These are phyloP conservation scores for Lissonota sp. DNA, from an alignment of 2,888 invertebrate genomes.

Conservation along the genomic window DNA sequence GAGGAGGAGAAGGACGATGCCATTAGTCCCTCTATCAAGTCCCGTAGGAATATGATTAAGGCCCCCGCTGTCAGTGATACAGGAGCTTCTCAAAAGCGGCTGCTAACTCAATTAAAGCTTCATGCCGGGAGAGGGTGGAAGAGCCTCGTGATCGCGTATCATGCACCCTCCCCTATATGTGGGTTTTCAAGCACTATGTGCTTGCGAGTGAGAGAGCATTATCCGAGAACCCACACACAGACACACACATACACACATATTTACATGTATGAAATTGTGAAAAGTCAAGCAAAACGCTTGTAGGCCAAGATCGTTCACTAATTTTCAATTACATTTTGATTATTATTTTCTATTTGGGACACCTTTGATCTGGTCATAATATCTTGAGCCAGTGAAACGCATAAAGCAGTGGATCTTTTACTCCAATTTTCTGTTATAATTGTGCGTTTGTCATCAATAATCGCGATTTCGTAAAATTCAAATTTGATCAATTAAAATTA, in stretches of 20 bases:
- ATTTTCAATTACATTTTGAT: slow-evolving; percentile 82
- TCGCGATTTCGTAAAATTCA: too few species aligned
- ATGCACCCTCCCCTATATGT: slow-evolving; percentile 62
- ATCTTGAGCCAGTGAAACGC: slow-evolving; percentile 20
- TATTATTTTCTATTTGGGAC: slow-evolving; percentile 80
- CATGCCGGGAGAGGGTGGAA: slow-evolving; percentile 71
- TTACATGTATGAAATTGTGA: background rate
- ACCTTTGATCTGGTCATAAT: slow-evolving; percentile 76
- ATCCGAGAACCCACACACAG: background rate
- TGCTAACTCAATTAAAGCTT: slow-evolving; percentile 78
- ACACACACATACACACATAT: background rate
- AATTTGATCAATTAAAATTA: too few species aligned
- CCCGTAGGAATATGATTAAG: slow-evolving; percentile 81
- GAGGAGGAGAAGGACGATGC: slow-evolving; percentile 68
- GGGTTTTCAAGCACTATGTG: background rate
- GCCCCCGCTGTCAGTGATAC: slow-evolving; percentile 80
- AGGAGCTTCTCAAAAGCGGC: slow-evolving; percentile 82
- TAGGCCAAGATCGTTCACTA: slow-evolving; percentile 81
- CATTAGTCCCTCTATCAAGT: slow-evolving; percentile 81
- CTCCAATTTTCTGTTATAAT: too few species aligned
- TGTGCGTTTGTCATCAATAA: too few species aligned
- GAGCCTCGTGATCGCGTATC: slow-evolving; percentile 60
- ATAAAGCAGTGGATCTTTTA: background rate
- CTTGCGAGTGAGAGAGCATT: background rate
- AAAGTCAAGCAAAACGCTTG: slow-evolving; percentile 42